A percentile compares a stretch with the other conserved stretches of the same genome.
phyloP scores from a whole-genome alignment of 2,113 vertebrate species.

The Petrocephalus zakoni region DNA sequence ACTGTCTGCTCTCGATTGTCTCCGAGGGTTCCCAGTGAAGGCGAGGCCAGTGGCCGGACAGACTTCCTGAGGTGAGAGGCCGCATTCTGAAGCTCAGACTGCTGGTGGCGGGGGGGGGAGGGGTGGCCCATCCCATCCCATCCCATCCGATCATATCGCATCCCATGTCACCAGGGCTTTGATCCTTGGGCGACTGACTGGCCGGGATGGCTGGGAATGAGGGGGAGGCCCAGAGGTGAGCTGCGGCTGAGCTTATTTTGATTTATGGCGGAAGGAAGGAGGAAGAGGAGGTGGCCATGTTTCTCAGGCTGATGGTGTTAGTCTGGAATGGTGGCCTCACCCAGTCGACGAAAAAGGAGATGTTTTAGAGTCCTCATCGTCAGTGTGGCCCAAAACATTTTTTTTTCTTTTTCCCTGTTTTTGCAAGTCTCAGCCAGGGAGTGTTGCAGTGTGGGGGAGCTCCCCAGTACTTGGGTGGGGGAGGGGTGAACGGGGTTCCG shows the following conservation, averaged over 20 bases:
- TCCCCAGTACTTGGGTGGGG: background rate
- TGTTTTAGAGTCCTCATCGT: background rate
- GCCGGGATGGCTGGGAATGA: background rate
- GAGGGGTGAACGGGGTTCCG: background rate
- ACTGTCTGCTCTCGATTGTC: conserved; percentile 64
- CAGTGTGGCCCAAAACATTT: background rate
- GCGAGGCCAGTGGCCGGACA: conserved; percentile 88
- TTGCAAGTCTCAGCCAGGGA: background rate
- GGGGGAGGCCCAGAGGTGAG: background rate
- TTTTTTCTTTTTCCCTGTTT: background rate
- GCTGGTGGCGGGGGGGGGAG: too few species aligned
- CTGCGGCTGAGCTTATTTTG: background rate
- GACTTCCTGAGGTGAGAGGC: conserved; percentile 90
- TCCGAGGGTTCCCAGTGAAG: conserved; percentile 96
- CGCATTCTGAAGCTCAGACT: conserved; percentile 6
- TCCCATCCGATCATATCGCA: background rate
- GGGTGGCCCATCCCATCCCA: background rate
- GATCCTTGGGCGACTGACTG: background rate
- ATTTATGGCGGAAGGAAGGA: background rate
- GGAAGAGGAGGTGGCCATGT: background rate
- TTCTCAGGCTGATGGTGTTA: background rate
- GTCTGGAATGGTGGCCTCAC: background rate
- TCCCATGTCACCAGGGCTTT: background rate
- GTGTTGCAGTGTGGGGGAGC: background rate
- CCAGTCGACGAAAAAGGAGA: background rate